Evolutionary conservation across 2,113 vertebrate genomes (phyloP).

Genomic region (Donacobius atricapilla): DNA sequence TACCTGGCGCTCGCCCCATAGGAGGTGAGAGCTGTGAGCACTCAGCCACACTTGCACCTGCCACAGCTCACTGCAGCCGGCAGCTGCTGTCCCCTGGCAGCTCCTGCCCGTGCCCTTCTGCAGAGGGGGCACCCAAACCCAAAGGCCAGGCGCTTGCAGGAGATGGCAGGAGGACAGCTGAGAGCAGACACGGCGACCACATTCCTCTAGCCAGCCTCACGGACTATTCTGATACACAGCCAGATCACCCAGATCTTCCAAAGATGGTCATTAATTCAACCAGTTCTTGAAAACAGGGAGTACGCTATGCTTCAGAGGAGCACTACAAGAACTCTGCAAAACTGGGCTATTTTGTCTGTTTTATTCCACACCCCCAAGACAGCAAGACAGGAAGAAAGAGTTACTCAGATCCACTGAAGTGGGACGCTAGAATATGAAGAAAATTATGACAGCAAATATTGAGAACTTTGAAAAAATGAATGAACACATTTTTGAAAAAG

Average conservation of each 20-base stretch:
- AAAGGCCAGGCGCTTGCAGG: background rate
- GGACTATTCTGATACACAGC: background rate
- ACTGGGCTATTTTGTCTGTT: background rate
- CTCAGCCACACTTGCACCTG: background rate
- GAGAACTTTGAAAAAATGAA: background rate
- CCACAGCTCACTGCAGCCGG: background rate
- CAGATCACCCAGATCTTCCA: background rate
- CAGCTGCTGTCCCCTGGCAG: background rate
- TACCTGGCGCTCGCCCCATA: background rate
- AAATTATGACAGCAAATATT: background rate
- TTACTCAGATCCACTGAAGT: background rate
- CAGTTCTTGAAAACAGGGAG: background rate
- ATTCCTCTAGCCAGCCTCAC: background rate
- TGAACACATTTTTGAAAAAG: background rate
- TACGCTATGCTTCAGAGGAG: background rate
- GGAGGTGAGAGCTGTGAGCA: background rate
- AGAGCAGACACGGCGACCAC: accelerated
- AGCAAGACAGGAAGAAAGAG: background rate
- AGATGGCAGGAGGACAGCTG: background rate
- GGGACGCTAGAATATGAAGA: background rate
- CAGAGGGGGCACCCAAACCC: background rate
- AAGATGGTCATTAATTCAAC: background rate
- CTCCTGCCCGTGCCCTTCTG: background rate
- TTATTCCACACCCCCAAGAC: background rate
- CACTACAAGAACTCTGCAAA: background rate